A percentile compares a stretch with the other conserved stretches of the same genome.
These are phyloP conservation scores for Geodia barretti DNA, from an alignment of 37 sponge, comb jelly and placozoan species.

Conservation along the genomic window DNA sequence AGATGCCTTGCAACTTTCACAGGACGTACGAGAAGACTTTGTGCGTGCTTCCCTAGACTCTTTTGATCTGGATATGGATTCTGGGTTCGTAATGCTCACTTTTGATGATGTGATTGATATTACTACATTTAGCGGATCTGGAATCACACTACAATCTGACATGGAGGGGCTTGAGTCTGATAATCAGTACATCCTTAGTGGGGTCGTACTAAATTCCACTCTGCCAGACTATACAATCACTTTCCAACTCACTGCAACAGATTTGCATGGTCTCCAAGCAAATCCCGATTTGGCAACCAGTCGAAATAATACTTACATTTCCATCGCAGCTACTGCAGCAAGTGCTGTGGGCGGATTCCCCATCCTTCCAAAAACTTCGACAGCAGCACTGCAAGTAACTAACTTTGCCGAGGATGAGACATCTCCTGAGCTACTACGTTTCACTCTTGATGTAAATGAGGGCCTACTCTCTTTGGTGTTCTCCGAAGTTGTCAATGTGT, in stretches of 20 bases:
- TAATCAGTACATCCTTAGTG: slow-evolving; percentile 39
- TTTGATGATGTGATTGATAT: slow-evolving; percentile 79
- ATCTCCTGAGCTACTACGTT: slow-evolving; percentile 48
- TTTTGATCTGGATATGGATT: slow-evolving; percentile 77
- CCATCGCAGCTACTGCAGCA: slow-evolving; percentile 23
- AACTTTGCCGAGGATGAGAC: slow-evolving; percentile 56
- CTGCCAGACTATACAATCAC: slow-evolving; percentile 43
- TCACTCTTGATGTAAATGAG: slow-evolving; percentile 70
- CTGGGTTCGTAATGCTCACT: slow-evolving; percentile 48
- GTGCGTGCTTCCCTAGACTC: slow-evolving; percentile 40
- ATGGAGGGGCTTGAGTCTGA: slow-evolving; percentile 15
- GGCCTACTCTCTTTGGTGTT: slow-evolving; percentile 72
- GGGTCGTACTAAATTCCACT: not conserved
- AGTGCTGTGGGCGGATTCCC: slow-evolving; percentile 26
- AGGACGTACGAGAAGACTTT: slow-evolving; percentile 27
- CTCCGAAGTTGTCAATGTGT: slow-evolving; percentile 74
- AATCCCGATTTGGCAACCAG: slow-evolving; percentile 65
- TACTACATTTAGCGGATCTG: slow-evolving; percentile 39
- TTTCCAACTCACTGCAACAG: slow-evolving; percentile 49
- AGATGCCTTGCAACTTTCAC: slow-evolving; percentile 16
- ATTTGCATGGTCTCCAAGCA: slow-evolving; percentile 54
- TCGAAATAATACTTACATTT: slow-evolving; percentile 53
- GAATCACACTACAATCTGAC: slow-evolving; percentile 60
- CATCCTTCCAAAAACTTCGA: slow-evolving; percentile 9
- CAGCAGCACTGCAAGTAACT: slow-evolving; percentile 52